Base-by-base conservation (phyloP, 2,797 vertebrate species). In the Myotis findleyi region DNA sequence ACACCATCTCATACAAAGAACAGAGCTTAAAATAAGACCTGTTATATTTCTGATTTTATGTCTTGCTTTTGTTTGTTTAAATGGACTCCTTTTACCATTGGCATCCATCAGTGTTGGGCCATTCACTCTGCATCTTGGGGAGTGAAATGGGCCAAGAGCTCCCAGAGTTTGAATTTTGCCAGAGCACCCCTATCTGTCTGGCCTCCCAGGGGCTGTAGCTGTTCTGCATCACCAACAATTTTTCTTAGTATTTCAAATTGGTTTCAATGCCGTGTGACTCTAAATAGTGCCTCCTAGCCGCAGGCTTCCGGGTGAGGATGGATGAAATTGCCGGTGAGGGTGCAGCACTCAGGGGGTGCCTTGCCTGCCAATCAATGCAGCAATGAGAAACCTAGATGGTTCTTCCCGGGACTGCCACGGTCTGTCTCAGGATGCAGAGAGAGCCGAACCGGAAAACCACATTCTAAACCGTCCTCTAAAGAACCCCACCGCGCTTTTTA, bases 301-400 rank as follows among this genome's bases (percentile, higher is more conserved):
- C 83, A 91, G 89, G 84, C 93, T 95, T 91, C 83, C 91, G 23
- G 55, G 2, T 18, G 55, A 94, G 71, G 84, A 89, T 62, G 38
- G 80, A 94, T 85, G 68, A 47, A 68, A 89, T 57, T 69, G 76
- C 72, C 80, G 93, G 5, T 47, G 82, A 95, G 82, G 13, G 53
- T 72, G 33, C 3, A 71, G 3, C 51, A 49, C 62, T 81, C 75
- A 25, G 69, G 14, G 62, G 87, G 21, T 4, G 20, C 2, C 14
- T 4, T 4, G 62, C 20, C 71, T 95, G 91, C 73, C 95, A 91
- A 36, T 95, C 94, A 76, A 47, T 4, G 62, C 13, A 27, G 76
- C 51, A 55, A 30, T 30, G 55, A 87, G 77, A 36, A 33, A 49
- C 18, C 75, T 64, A 64, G 75, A 59, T 3, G 7, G 47, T 77